Evolutionary conservation across 2,888 invertebrate species (phyloP), one percentile per base, ranked within the genome.

Genomic region (Aproaerema taeniolella): DNA sequence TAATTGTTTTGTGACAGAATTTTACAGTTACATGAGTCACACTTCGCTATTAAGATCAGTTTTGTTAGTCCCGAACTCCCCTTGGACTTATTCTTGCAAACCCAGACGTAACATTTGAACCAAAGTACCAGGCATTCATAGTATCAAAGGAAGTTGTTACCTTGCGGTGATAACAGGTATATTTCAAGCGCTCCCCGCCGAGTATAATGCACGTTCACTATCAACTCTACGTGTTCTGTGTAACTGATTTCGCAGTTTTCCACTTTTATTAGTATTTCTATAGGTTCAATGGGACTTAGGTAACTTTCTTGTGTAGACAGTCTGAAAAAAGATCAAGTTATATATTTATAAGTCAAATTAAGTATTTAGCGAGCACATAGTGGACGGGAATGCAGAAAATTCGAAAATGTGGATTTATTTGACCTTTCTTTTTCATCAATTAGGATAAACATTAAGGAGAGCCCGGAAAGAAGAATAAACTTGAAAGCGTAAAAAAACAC

Each of bases 161-260:
- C 95, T 70, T 88, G 80, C 5, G 97, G 95, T 12, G 96, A 95
- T 36, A 88, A 89, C 42, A 97, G 79, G 54, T 88, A 87, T 30
- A 96, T 89, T 59, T 93, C 89, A 17, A 97, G 74, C 42, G 91
- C 91, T 10, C 97, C 97, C 38, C 97, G 88, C 15, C 89, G 76
- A 7, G 89, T 89, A 67, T 95, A 94, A 26, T 87, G 81, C 45
- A 96, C 88, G 58, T 89, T 92, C 2, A 92, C 78, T 43, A 89
- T 78, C n/a, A 96, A 67, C 77, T 96, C 92, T 1, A 96, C 92
- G 68, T 97, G 97, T 70, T 98, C 97, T 52, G 97, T 70, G 72
- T 88, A 94, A 46, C 89, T 89, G 11, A 96, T 79, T 24, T 58
- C 54, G 61, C 94, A 94, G 16, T 87, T 88, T 33, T 81, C 70